phyloP scores from a whole-genome alignment of 2,888 invertebrate species.

The Chymomyza caudatula region DNA sequence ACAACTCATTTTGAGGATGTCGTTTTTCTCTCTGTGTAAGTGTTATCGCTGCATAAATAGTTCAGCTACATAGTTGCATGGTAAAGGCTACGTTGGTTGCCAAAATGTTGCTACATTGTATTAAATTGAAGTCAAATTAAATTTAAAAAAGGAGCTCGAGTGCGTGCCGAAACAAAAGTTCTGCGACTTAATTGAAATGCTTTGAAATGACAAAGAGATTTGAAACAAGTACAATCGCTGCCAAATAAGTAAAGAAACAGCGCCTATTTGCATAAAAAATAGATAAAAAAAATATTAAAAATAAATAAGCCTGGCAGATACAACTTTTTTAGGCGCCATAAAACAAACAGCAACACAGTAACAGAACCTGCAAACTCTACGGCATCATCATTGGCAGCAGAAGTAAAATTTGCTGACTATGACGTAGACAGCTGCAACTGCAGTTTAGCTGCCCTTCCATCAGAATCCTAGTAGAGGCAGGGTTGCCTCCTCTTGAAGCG shows the following conservation, averaged over 20 bases:
- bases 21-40: too few relatives aligned
- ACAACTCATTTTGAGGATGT: too few relatives aligned
- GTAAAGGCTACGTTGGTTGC: not conserved
- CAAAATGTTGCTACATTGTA: not conserved
- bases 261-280: too few relatives aligned
- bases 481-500: slow-evolving; percentile 44
- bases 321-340: not conserved
- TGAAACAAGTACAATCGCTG: slow-evolving; percentile 35
- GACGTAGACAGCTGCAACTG: slow-evolving; percentile 34
- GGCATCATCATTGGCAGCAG: not conserved
- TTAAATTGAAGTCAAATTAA: not conserved
- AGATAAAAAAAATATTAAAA: not conserved
- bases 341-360: slow-evolving; percentile 12
- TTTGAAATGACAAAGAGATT: slow-evolving; percentile 47
- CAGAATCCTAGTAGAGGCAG: not conserved
- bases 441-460: slow-evolving; percentile 62
- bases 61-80: not conserved
- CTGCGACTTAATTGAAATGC: slow-evolving; percentile 54
- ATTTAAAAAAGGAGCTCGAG: not conserved
- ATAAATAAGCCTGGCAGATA: not conserved
- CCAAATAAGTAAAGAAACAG: slow-evolving; percentile 43
- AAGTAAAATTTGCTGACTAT: not conserved
- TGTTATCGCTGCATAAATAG: not conserved
- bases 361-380: slow-evolving; percentile 11
- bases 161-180: slow-evolving; percentile 27